Evolutionary conservation across 2,113 vertebrate species (phyloP), one percentile per base, ranked within the genome.

Genomic region (Actenoides hombroni): DNA sequence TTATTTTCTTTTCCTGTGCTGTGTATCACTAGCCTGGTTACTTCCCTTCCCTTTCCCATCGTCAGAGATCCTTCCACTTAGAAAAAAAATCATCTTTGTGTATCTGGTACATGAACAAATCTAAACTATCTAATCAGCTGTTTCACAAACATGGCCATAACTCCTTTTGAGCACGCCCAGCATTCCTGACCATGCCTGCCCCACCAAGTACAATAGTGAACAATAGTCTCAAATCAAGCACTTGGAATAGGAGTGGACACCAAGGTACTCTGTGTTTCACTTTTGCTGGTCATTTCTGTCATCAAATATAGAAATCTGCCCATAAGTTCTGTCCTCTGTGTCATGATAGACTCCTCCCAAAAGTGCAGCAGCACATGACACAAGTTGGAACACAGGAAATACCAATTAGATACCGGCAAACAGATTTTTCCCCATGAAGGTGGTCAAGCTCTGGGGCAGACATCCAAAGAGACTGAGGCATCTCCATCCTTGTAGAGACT

Each of bases 171-270:
- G 25, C 13, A 10, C 13, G 6, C 56, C 40, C 85, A 60, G 46
- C n/a, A 84, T 1, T 46, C 42, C 42, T 39, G 8, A 37, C 24
- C 1, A 0, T 31, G 26, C 20, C 65, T 53, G 14, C 24, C 37
- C 20, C 17, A 13, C 25, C 2, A 2, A 70, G 57, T 17, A 16
- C 0, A 2, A 59, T 31, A 79, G 9, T 1, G 17, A 2, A 1
- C 37, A 70, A 26, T 5, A 59, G 2, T 5, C 23, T 39, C 57
- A 65, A 21, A 68, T 6, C 0, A 0, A 64, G 59, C 2, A 2
- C 25, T 44, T 20, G 26, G 6, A 1, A 9, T 1, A 26, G 26
- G 10, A 79, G 2, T 12, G 13, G 39, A 31, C 46, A 46, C 10
- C 60, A 51, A 20, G 3, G 6, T 16, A 35, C 15, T 24, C 13